A percentile compares a stretch with the other conserved stretches of the same genome.
Evolutionary conservation across 2,888 invertebrate species (phyloP).

Genomic region (Coecobrya sp.): DNA sequence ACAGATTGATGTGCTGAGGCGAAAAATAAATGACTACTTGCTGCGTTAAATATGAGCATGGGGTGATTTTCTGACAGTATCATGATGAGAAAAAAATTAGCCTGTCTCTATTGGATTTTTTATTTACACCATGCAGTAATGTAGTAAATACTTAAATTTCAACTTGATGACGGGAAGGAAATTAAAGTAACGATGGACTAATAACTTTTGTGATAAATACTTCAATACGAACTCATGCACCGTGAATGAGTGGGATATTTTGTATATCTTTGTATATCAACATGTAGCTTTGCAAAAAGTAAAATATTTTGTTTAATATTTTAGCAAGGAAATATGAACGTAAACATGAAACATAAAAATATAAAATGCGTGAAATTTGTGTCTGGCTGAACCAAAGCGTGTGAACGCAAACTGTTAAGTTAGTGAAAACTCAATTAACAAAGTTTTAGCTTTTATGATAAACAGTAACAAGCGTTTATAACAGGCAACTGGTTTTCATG

Average conservation of each 20-base stretch:
- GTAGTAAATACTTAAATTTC: constrained; percentile 27
- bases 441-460: neutral
- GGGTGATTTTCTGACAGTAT: constrained; percentile 70
- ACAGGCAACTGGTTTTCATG: neutral
- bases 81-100: constrained; percentile 67
- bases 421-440: constrained; percentile 20
- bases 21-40: constrained; percentile 68
- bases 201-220: constrained; percentile 51
- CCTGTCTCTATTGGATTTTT: constrained; percentile 21
- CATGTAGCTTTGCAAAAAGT: neutral
- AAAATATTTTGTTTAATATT: neutral
- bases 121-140: constrained; percentile 30
- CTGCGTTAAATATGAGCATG: constrained; percentile 73
- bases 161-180: constrained; percentile 63
- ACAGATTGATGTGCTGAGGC: constrained; percentile 69
- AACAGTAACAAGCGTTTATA: neutral
- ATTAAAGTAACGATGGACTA: constrained; percentile 64
- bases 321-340: neutral
- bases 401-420: constrained; percentile 3
- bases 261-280: neutral
- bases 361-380: neutral
- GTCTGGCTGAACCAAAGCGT: neutral
- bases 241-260: neutral
- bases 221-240: neutral
- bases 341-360: neutral